These are phyloP conservation scores for Hippopotamyrus pictus DNA, from an alignment of 2,797 vertebrate species.

Conservation along the genomic window DNA sequence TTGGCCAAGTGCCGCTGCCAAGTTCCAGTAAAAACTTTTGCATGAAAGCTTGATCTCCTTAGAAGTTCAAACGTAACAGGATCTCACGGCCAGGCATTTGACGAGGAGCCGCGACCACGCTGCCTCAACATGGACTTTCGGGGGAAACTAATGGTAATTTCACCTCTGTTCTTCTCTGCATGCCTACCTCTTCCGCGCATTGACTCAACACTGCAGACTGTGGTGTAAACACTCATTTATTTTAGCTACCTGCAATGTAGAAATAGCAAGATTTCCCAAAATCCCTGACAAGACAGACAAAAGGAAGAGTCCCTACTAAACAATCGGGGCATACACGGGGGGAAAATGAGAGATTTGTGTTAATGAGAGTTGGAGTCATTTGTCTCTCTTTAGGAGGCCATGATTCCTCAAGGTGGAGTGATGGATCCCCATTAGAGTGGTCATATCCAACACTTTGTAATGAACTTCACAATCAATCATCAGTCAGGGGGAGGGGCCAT, in stretches of 20 bases:
- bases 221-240: conserved; percentile 17
- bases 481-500: conserved; percentile 21
- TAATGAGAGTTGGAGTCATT: conserved; percentile 53
- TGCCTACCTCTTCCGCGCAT: background rate
- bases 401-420: conserved; percentile 59
- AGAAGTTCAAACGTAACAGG: background rate
- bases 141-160: background rate
- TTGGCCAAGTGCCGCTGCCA: background rate
- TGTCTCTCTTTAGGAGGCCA: conserved; percentile 63
- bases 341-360: conserved; percentile 37
- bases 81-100: background rate
- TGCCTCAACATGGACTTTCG: background rate
- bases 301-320: conserved; percentile 28
- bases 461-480: conserved; percentile 60
- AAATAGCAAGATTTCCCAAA: conserved; percentile 14
- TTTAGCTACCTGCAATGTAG: conserved; percentile 18
- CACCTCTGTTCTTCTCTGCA: background rate
- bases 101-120: background rate
- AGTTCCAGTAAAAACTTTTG: conserved; percentile 15
- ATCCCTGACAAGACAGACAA: conserved; percentile 28
- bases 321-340: conserved; percentile 24
- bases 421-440: conserved; percentile 60
- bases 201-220: background rate
- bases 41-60: background rate
- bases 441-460: conserved; percentile 58